Percentiles rank a stretch among this genome's conserved stretches.
Conservation (phyloP, 2,888 invertebrate genomes). For the Xanthia icteritia region DNA sequence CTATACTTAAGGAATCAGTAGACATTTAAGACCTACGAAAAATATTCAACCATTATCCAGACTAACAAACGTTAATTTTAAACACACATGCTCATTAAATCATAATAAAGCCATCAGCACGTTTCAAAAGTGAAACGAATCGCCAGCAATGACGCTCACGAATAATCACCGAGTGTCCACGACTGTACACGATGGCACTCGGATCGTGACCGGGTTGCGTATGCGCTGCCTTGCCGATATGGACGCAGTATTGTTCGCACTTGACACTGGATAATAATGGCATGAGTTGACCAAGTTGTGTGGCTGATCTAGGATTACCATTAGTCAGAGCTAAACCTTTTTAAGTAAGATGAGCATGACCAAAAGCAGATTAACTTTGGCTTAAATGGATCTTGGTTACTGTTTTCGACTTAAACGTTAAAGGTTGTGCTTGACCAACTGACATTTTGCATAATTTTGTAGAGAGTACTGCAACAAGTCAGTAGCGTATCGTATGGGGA, state of each 20-base stretch:
- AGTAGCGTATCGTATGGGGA: neutral
- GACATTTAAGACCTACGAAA: neutral
- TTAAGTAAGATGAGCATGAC: neutral
- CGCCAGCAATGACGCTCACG: constrained; percentile 56
- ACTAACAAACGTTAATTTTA: constrained; percentile 10
- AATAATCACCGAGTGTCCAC: constrained; percentile 37
- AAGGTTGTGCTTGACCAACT: neutral
- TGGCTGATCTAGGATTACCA: constrained; percentile 29
- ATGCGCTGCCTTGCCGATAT: constrained; percentile 61
- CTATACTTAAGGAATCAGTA: neutral
- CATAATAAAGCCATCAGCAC: constrained; percentile 54
- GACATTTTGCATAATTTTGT: neutral
- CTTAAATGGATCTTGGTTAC: neutral
- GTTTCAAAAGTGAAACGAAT: constrained; percentile 67
- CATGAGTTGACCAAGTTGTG: constrained; percentile 38
- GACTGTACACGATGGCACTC: constrained; percentile 44
- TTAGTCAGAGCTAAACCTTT: neutral
- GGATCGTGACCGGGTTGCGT: constrained; percentile 62
- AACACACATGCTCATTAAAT: constrained; percentile 23
- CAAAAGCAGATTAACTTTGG: neutral
- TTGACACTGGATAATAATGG: constrained; percentile 47
- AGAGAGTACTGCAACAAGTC: neutral
- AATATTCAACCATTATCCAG: neutral
- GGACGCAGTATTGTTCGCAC: constrained; percentile 56
- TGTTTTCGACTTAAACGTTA: neutral